These are phyloP conservation scores for Corydoras maculifer DNA, from an alignment of 2,113 vertebrate species.

Conservation along the genomic window DNA sequence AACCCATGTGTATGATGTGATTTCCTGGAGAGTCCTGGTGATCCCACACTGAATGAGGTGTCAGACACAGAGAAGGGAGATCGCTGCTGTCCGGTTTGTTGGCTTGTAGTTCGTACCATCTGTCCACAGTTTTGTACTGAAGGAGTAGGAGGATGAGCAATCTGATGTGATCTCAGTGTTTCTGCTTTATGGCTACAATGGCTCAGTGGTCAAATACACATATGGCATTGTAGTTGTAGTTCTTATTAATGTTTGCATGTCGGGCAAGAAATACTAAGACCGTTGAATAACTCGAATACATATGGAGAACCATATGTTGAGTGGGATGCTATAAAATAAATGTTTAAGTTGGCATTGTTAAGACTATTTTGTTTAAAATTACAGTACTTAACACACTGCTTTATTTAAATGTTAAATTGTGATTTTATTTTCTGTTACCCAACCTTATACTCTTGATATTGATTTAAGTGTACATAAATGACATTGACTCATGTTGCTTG, in stretches of 20 bases:
- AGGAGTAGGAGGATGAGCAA: constrained; percentile 26
- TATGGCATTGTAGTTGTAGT: constrained; percentile 13
- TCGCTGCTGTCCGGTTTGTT: constrained; percentile 29
- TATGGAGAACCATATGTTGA: constrained; percentile 8
- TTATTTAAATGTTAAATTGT: no score
- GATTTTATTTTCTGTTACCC: no score
- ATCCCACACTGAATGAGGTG: constrained; percentile 2
- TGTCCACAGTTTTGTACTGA: constrained; percentile 8
- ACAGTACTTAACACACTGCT: no score
- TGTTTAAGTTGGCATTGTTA: background rate
- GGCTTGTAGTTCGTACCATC: constrained; percentile 44
- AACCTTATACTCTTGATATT: no score
- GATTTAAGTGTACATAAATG: no score
- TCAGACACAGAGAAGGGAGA: background rate
- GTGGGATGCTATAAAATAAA: constrained; percentile 7
- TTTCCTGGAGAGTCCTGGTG: constrained; percentile 1
- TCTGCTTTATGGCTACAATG: constrained; percentile 47
- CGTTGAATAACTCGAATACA: constrained; percentile 10
- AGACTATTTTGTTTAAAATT: no score
- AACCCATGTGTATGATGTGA: background rate
- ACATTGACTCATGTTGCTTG: no score
- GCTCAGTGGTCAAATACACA: background rate
- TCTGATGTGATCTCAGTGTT: constrained; percentile 36
- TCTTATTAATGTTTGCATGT: constrained; percentile 27
- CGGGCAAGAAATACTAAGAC: background rate